Percentiles rank a stretch among this genome's conserved stretches.
Conservation (phyloP, 1,140 invertebrate genomes). For the Ceratina calcarata region DNA sequence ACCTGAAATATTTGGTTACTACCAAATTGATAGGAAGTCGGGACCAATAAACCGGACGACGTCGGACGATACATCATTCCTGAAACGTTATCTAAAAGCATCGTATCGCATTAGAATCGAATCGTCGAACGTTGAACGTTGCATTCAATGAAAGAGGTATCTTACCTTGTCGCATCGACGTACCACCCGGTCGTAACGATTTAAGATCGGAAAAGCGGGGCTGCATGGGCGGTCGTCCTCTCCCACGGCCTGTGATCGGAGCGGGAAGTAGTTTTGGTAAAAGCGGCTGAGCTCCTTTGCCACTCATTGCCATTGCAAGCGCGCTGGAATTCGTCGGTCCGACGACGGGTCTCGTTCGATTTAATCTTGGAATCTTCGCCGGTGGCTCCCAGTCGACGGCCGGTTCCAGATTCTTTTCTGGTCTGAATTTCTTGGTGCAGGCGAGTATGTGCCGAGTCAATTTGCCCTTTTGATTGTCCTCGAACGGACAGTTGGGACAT, state of each 20-base stretch:
- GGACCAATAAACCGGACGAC: slow-evolving; percentile 81
- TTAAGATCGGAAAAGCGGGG: slow-evolving; percentile 77
- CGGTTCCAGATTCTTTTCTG: slow-evolving; percentile 91
- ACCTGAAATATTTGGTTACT: slow-evolving; percentile 85
- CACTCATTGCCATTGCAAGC: slow-evolving; percentile 76
- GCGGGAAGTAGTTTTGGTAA: slow-evolving; percentile 81
- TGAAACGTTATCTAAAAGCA: slow-evolving; percentile 73
- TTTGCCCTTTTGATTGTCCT: slow-evolving; percentile 97
- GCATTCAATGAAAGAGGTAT: slow-evolving; percentile 11
- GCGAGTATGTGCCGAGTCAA: slow-evolving; percentile 92
- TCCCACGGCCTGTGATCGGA: slow-evolving; percentile 73
- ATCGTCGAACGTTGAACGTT: too few relatives aligned
- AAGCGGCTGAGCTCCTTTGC: slow-evolving; percentile 80
- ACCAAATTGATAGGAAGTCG: slow-evolving; percentile 82
- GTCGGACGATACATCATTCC: slow-evolving; percentile 83
- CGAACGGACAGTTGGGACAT: slow-evolving; percentile 96
- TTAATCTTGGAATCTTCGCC: slow-evolving; percentile 91
- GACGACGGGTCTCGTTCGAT: slow-evolving; percentile 80
- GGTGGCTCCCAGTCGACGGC: slow-evolving; percentile 94
- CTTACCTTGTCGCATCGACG: slow-evolving; percentile 72
- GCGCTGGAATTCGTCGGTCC: slow-evolving; percentile 74
- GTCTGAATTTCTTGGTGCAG: slow-evolving; percentile 94
- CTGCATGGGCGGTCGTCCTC: slow-evolving; percentile 78
- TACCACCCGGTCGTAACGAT: slow-evolving; percentile 71
- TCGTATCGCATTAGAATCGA: slow-evolving; percentile 28